phyloP scores from a whole-genome alignment of 2,113 vertebrate genomes.

The Penelope pileata region DNA sequence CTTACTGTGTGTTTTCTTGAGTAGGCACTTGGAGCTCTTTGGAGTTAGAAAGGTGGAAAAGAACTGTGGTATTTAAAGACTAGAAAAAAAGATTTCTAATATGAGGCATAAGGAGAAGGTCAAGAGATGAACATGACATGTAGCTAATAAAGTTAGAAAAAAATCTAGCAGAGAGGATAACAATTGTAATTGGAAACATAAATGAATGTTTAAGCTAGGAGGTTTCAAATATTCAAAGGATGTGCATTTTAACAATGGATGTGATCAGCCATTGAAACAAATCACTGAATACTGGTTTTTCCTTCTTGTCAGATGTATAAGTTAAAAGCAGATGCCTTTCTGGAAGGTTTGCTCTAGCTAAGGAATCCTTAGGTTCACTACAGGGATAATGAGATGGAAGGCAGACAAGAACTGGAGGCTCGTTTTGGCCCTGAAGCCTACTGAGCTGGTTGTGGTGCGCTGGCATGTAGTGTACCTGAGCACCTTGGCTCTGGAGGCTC shows the following conservation, averaged over 20 bases:
- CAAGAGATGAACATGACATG: not conserved
- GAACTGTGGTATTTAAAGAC: not conserved
- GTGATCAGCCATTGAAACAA: not conserved
- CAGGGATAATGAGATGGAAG: not conserved
- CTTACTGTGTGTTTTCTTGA: not conserved
- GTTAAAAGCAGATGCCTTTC: not conserved
- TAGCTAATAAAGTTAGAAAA: not conserved
- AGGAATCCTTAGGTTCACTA: not conserved
- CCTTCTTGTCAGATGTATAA: not conserved
- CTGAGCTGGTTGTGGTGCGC: not conserved
- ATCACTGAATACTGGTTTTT: not conserved
- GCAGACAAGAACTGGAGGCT: not conserved
- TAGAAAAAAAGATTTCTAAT: not conserved
- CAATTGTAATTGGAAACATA: not conserved
- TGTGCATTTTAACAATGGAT: not conserved
- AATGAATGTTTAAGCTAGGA: not conserved
- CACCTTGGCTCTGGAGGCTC: not conserved
- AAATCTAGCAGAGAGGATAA: not conserved
- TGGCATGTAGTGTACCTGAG: fast-evolving
- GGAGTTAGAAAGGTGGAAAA: not conserved
- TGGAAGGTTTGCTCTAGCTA: not conserved
- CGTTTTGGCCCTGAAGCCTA: not conserved
- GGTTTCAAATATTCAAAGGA: not conserved
- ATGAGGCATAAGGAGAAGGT: not conserved
- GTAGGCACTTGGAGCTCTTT: not conserved